phyloP scores from a whole-genome alignment of 2,113 vertebrate genomes.

The Martes martes region DNA sequence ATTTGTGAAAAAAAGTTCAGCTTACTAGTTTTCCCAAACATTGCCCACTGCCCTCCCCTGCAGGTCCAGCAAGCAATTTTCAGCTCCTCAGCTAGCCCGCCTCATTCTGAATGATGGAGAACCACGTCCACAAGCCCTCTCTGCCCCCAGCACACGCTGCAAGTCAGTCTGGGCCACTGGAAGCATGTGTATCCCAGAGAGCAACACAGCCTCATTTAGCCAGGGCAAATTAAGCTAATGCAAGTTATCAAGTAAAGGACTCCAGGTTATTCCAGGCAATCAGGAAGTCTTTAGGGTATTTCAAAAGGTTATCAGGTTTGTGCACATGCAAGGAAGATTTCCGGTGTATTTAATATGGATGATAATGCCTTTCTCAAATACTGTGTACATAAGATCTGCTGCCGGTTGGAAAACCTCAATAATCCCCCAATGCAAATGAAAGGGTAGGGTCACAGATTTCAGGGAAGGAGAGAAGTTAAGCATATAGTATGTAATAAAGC shows the following conservation, averaged over 20 bases:
- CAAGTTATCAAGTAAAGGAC: not conserved
- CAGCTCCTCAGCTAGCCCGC: not conserved
- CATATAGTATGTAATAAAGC: not conserved
- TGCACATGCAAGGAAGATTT: not conserved
- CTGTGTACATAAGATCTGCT: not conserved
- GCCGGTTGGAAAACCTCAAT: not conserved
- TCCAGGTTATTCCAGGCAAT: not conserved
- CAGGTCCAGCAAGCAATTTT: not conserved
- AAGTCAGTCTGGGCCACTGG: not conserved
- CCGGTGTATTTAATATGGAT: not conserved
- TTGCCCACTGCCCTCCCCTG: not conserved
- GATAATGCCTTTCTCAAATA: not conserved
- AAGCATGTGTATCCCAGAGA: not conserved
- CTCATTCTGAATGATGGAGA: not conserved
- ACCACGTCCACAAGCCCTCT: not conserved
- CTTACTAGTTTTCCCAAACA: slow-evolving; percentile 9
- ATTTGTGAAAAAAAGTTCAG: not conserved
- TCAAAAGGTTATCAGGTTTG: slow-evolving; percentile 21
- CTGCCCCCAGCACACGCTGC: not conserved
- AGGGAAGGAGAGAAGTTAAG: not conserved
- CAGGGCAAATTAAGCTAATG: not conserved
- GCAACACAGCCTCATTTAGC: not conserved
- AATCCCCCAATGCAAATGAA: not conserved
- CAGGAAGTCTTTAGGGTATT: not conserved
- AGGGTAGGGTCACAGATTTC: not conserved